Percentiles rank a stretch among this genome's conserved stretches.
phyloP scores from a whole-genome alignment of 2,888 invertebrate genomes.

The Slavum lentiscoides region DNA sequence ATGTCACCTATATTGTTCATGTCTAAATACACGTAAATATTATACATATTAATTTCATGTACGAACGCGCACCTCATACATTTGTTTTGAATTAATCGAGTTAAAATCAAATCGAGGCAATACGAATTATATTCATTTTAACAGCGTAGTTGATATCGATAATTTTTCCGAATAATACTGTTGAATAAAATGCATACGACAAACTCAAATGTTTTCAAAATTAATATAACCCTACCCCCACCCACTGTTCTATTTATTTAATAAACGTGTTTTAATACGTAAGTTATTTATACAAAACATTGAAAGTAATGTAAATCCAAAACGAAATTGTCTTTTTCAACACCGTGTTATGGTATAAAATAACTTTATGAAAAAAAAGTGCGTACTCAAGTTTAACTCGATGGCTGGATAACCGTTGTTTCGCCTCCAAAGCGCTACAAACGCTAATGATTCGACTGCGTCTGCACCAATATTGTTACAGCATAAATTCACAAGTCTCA shows the following conservation, averaged over 20 bases:
- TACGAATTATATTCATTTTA: background rate
- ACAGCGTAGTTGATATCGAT: background rate
- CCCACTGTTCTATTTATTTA: background rate
- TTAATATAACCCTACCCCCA: background rate
- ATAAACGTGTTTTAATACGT: background rate
- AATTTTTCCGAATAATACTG: background rate
- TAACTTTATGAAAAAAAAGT: too few relatives aligned
- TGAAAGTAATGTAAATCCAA: background rate
- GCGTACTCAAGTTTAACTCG: conserved; percentile 12
- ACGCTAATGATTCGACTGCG: background rate
- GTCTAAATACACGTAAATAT: background rate
- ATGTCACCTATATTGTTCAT: conserved; percentile 26
- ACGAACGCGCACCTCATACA: too few relatives aligned
- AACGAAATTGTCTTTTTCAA: too few relatives aligned
- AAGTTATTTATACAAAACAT: background rate
- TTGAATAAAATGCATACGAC: background rate
- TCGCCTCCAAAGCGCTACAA: background rate
- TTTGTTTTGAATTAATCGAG: too few relatives aligned
- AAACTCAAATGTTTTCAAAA: background rate
- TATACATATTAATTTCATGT: too few relatives aligned
- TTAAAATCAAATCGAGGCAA: too few relatives aligned
- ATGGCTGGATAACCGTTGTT: background rate
- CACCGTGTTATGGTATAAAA: too few relatives aligned
- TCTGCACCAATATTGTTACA: conserved; percentile 17
- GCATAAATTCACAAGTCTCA: background rate